Conservation (phyloP, 2,797 vertebrate species). For the Gastrophryne carolinensis region DNA sequence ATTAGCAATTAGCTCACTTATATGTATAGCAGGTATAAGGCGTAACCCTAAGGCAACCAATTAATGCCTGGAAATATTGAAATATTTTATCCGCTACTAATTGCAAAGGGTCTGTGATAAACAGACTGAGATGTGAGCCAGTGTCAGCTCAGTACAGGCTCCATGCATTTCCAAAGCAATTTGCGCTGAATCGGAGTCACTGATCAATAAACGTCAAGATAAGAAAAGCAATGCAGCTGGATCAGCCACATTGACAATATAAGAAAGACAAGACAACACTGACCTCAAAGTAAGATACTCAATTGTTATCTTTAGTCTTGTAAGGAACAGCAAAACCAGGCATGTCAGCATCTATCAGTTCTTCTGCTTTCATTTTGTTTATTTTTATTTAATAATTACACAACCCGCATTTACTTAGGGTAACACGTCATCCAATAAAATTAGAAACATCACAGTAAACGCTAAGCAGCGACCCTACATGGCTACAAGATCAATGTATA, state of each 20-base stretch:
- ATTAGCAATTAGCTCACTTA: too few relatives aligned
- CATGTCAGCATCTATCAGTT: background rate
- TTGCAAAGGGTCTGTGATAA: constrained; percentile 29
- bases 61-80: constrained; percentile 15
- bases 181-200: constrained; percentile 47
- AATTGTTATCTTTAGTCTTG: constrained; percentile 43
- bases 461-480: background rate
- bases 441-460: background rate
- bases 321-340: constrained; percentile 22
- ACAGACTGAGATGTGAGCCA: constrained; percentile 11
- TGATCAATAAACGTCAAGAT: constrained; percentile 53
- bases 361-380: background rate
- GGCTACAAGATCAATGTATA: background rate
- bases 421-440: background rate
- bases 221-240: constrained; percentile 49
- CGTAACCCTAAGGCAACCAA: background rate
- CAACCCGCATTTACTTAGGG: background rate
- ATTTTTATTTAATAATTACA: background rate
- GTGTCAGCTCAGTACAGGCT: constrained; percentile 32
- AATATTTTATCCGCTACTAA: constrained; percentile 43
- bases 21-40: background rate
- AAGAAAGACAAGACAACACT: constrained; percentile 46
- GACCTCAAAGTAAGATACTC: constrained; percentile 37
- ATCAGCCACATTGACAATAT: constrained; percentile 40
- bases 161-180: constrained; percentile 45